phyloP scores from a whole-genome alignment of 2,888 invertebrate genomes.

The Pristionchus japonicus region DNA sequence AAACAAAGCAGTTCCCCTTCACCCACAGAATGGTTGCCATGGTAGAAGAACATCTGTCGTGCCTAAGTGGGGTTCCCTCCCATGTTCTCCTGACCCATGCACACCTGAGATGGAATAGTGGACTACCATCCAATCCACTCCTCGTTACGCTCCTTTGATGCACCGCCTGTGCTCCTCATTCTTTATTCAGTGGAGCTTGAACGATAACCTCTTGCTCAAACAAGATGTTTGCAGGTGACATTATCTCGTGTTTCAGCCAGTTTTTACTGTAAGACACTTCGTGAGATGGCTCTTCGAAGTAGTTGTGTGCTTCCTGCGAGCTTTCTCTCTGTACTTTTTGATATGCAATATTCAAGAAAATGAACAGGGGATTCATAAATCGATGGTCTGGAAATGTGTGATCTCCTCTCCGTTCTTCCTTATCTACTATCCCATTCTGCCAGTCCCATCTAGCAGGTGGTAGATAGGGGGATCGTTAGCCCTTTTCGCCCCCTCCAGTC shows the following conservation, averaged over 20 bases:
- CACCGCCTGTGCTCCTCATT: background rate
- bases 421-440: background rate
- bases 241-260: background rate
- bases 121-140: background rate
- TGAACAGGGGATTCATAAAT: background rate
- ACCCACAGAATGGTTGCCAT: constrained; percentile 18
- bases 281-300: background rate
- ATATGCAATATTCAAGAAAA: background rate
- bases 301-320: background rate
- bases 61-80: background rate
- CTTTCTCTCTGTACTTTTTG: background rate
- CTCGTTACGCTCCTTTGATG: background rate
- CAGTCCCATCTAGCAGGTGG: background rate
- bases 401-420: background rate
- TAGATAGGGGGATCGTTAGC: background rate
- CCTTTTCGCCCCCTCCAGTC: background rate
- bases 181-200: background rate
- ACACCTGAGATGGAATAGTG: background rate
- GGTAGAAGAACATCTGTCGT: constrained; percentile 7
- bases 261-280: background rate
- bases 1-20: no score
- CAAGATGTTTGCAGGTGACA: background rate
- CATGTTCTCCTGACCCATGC: background rate
- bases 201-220: background rate
- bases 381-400: no score